These are phyloP conservation scores for Hippoglossus stenolepis DNA, from an alignment of 2,113 vertebrate genomes.

Conservation along the genomic window DNA sequence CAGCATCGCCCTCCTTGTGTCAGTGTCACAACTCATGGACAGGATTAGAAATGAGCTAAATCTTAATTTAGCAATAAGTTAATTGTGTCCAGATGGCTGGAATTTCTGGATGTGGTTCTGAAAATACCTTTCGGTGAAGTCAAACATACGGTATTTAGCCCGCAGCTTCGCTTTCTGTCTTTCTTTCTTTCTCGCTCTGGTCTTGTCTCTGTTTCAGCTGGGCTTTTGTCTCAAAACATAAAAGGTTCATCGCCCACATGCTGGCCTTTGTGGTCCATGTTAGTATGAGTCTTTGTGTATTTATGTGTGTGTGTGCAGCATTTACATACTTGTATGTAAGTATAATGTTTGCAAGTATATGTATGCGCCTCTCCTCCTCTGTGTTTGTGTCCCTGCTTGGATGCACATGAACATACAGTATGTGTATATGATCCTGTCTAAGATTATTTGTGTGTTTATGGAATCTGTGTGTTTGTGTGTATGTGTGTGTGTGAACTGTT, in stretches of 20 bases:
- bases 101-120: constrained; percentile 71
- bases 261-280: constrained; percentile 70
- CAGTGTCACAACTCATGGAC: constrained; percentile 70
- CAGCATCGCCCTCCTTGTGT: constrained; percentile 59
- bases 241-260: constrained; percentile 77
- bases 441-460: constrained; percentile 28
- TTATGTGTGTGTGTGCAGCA: constrained; percentile 27
- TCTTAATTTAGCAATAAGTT: constrained; percentile 77
- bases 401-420: constrained; percentile 32
- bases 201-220: constrained; percentile 67
- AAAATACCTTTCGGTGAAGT: constrained; percentile 78
- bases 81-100: constrained; percentile 80
- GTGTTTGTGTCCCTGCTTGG: constrained; percentile 40
- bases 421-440: constrained; percentile 45
- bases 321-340: constrained; percentile 28
- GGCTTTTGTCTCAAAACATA: constrained; percentile 77
- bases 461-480: constrained; percentile 16
- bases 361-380: constrained; percentile 9
- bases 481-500: constrained; percentile 29
- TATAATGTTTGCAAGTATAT: constrained; percentile 43
- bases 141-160: constrained; percentile 74
- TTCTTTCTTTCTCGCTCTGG: constrained; percentile 40
- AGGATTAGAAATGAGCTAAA: constrained; percentile 68
- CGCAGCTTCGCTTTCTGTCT: constrained; percentile 47
- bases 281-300: constrained; percentile 50